These are phyloP conservation scores for Eurosta solidaginis DNA, from an alignment of 1,140 invertebrate genomes.

Conservation along the genomic window DNA sequence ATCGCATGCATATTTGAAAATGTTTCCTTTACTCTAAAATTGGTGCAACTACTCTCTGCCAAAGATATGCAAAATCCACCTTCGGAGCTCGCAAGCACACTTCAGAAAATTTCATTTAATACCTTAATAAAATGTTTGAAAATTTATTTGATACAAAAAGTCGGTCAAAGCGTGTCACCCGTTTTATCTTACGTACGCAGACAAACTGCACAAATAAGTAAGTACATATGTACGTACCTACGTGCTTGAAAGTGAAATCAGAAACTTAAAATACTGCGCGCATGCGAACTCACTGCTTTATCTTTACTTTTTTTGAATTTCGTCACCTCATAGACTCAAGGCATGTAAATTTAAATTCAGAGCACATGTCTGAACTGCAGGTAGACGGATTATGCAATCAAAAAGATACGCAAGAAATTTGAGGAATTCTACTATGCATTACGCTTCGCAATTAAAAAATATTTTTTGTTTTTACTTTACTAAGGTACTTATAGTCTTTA, in stretches of 20 bases:
- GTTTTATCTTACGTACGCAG: neutral
- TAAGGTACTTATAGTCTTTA: neutral
- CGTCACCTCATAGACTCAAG: neutral
- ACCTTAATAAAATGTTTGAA: too few species aligned
- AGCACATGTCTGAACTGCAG: slow-evolving; percentile 2
- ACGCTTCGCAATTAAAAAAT: neutral
- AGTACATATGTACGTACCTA: neutral
- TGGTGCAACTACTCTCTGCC: too few species aligned
- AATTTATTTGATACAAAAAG: too few species aligned
- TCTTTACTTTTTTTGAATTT: neutral
- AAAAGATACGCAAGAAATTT: neutral
- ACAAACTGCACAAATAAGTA: neutral
- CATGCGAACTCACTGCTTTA: neutral
- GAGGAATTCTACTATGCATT: neutral
- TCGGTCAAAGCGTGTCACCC: neutral
- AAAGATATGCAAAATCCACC: too few species aligned
- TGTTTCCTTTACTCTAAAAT: too few species aligned
- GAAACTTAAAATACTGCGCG: neutral
- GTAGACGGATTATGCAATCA: neutral
- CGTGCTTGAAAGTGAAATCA: slow-evolving; percentile 18
- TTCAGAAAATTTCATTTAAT: too few species aligned
- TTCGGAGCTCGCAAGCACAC: too few species aligned
- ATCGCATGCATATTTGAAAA: too few species aligned
- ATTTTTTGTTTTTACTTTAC: neutral
- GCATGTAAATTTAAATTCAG: neutral